Conservation (phyloP, 2,113 vertebrate species). For the Scomber scombrus region DNA sequence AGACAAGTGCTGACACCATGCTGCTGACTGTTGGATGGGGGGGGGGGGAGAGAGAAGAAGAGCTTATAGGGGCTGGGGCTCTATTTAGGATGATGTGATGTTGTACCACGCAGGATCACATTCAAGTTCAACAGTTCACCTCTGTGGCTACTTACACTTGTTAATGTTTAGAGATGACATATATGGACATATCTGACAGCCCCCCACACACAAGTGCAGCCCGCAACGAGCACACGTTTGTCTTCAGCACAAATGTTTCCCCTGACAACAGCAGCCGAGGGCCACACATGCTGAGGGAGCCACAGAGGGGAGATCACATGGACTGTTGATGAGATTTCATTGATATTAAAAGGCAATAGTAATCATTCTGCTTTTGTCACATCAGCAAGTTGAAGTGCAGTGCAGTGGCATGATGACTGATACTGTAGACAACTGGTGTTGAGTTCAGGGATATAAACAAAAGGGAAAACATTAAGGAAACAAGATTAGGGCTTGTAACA, state of each 20-base stretch:
- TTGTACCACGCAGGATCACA: constrained; percentile 74
- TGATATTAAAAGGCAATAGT: constrained; percentile 77
- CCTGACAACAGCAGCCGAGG: constrained; percentile 67
- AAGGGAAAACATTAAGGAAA: constrained; percentile 12
- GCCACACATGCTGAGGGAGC: constrained; percentile 85
- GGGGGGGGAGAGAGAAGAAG: constrained; percentile 23
- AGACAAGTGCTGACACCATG: constrained; percentile 69
- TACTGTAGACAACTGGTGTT: constrained; percentile 71
- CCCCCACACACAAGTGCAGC: constrained; percentile 71
- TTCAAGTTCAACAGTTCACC: constrained; percentile 86
- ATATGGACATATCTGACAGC: constrained; percentile 60
- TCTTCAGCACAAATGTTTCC: constrained; percentile 79
- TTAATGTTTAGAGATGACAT: constrained; percentile 72
- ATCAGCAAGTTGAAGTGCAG: constrained; percentile 59
- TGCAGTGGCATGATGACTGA: constrained; percentile 56
- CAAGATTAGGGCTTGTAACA: constrained; percentile 20
- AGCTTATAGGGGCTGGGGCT: constrained; percentile 48
- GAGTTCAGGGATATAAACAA: constrained; percentile 45
- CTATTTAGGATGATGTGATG: constrained; percentile 75
- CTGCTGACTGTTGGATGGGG: constrained; percentile 65
- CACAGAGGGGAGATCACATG: constrained; percentile 57
- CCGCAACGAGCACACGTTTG: constrained; percentile 63
- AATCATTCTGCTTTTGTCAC: constrained; percentile 67
- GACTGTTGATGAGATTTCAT: constrained; percentile 73
- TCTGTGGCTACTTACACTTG: constrained; percentile 58